Evolutionary conservation across 2,888 invertebrate genomes (phyloP).

Genomic region (Parnassius apollo): DNA sequence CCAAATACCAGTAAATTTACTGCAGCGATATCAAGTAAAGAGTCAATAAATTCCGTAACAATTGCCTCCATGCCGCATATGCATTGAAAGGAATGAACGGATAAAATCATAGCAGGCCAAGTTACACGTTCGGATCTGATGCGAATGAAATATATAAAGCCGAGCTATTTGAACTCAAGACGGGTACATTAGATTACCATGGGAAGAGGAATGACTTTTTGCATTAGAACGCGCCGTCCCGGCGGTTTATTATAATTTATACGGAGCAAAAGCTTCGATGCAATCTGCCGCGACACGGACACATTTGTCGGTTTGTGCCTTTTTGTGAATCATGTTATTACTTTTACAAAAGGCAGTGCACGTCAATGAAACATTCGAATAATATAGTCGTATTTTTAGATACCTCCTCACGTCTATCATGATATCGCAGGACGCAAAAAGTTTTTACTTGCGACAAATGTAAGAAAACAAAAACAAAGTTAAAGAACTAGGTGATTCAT

Average conservation of each 20-base stretch:
- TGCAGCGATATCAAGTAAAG: conserved; percentile 38
- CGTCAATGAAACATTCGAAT: conserved; percentile 24
- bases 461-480: not conserved
- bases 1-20: conserved; percentile 33
- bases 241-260: conserved; percentile 34
- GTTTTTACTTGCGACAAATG: conserved; percentile 3
- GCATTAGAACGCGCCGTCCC: conserved; percentile 33
- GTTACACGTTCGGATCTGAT: conserved; percentile 21
- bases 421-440: conserved; percentile 9
- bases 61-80: conserved; percentile 31
- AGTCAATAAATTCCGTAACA: conserved; percentile 40
- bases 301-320: conserved; percentile 40
- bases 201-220: conserved; percentile 36
- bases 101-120: conserved; percentile 28
- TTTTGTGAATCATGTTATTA: conserved; percentile 33
- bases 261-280: conserved; percentile 36
- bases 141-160: conserved; percentile 35
- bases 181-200: conserved; percentile 33
- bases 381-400: conserved; percentile 36
- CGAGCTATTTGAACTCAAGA: conserved; percentile 29
- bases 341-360: conserved; percentile 30
- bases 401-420: conserved; percentile 33
- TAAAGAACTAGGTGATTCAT: not conserved
- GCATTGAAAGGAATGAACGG: conserved; percentile 30
- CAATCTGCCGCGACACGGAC: conserved; percentile 39